Base-by-base conservation (phyloP, 1,140 invertebrate species). In the Caenorhabditis inopinata region DNA sequence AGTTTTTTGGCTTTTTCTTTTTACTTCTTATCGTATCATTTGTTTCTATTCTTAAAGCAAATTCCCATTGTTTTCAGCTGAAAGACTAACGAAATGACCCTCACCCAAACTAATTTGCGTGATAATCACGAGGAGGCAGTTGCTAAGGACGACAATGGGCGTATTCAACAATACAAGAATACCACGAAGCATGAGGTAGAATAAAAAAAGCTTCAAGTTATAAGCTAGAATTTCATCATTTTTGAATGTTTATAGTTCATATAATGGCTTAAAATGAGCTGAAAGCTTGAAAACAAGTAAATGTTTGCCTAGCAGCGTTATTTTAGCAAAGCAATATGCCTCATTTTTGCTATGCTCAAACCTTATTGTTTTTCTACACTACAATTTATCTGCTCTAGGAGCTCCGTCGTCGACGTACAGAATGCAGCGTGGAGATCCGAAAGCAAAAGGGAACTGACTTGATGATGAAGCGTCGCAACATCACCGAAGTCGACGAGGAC, bases 371-470 rank as follows among this genome's bases (percentile, higher is more conserved):
- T 12, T 25, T 38, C 32, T 11, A 76, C 6, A 18, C 11, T 1
- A 53, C 3, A 76, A 23, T 53, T 18, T 14, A 2, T 18, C 12
- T 75, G 18, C 18, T 68, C 14, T 32, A 95, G 93, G 94, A 95
- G 84, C 92, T 97, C 93, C 92, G 96, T 89, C 93, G 96, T 89
- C 92, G 95, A 83, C 92, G 96, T 89, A 96, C 94, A 89, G 95
- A 97, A 92, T 94, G 95, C 45, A 96, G 95, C 81, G 94, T 97
- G 6, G 95, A 97, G 90, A 90, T 98, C 74, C 92, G 96, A 80
- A 97, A 97, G 91, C 95, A 95, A 88, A 97, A 97, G 91, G 92
- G 95, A 83, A 95, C 97, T 87, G 95, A 97, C 90, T 95, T 94
- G 32, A 90, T 97, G 84, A 92, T 95, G 84, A 98, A 98, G 90